phyloP scores from a whole-genome alignment of 2,888 invertebrate species.

The Amphipoea oculea region DNA sequence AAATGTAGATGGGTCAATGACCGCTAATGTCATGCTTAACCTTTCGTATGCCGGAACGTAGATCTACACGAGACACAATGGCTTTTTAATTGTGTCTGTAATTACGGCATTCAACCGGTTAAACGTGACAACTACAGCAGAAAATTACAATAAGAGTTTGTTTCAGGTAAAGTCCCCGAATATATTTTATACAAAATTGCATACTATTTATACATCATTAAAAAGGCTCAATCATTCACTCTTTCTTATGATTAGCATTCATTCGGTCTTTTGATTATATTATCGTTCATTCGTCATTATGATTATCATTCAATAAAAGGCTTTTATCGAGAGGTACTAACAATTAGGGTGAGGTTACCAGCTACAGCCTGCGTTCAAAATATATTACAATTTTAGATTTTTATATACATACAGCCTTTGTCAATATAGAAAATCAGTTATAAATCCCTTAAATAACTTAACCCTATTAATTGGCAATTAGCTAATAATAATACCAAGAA shows the following conservation, averaged over 20 bases:
- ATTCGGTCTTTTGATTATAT: constrained; percentile 16
- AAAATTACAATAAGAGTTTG: constrained; percentile 8
- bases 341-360: constrained; percentile 1
- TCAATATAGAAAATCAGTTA: neutral
- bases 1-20: neutral
- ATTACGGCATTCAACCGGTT: too few relatives aligned
- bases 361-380: constrained; percentile 20
- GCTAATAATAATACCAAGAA: constrained; percentile 38
- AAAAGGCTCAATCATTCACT: constrained; percentile 4
- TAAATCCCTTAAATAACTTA: constrained; percentile 14
- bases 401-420: constrained; percentile 35
- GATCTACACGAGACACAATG: too few relatives aligned
- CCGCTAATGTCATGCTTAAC: neutral
- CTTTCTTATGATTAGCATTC: constrained; percentile 7
- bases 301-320: constrained; percentile 22
- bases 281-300: constrained; percentile 12
- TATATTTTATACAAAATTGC: constrained; percentile 3
- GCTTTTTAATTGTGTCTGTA: too few relatives aligned
- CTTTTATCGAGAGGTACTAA: constrained; percentile 11
- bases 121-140: neutral
- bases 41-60: too few relatives aligned
- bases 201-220: neutral
- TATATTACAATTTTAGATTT: constrained; percentile 31
- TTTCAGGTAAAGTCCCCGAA: neutral
- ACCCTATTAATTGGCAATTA: constrained; percentile 10